Conservation (phyloP, 2,797 vertebrate species). For the Delichon dasypus region DNA sequence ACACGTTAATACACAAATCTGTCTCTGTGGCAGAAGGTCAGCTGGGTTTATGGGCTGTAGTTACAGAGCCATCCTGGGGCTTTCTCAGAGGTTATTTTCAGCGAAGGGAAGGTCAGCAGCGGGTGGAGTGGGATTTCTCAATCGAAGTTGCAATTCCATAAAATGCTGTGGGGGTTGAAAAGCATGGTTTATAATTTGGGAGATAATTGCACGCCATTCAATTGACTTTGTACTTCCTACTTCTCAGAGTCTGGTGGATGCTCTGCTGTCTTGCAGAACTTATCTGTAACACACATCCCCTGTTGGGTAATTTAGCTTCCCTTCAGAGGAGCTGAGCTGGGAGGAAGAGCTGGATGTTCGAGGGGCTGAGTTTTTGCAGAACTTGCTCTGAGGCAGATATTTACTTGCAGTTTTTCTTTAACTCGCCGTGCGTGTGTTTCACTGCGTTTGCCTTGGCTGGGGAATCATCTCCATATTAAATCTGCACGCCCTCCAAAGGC, state of each 20-base stretch:
- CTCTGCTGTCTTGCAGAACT: neutral
- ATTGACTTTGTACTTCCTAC: neutral
- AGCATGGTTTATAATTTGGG: neutral
- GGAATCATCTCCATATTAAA: neutral
- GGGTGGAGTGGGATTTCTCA: neutral
- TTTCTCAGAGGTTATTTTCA: neutral
- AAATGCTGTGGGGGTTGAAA: neutral
- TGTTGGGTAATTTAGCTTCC: neutral
- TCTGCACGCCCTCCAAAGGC: neutral
- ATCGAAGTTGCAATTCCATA: neutral
- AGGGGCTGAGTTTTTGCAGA: neutral
- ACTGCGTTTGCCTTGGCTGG: neutral
- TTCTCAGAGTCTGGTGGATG: neutral
- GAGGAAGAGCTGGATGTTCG: neutral
- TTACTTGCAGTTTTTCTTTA: neutral
- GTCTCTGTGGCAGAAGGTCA: neutral
- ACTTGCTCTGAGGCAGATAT: neutral
- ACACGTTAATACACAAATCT: neutral
- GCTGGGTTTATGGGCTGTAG: neutral
- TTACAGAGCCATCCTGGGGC: neutral
- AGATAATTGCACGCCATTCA: slow-evolving; percentile 22
- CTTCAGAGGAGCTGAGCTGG: neutral
- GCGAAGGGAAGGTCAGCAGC: slow-evolving; percentile 8
- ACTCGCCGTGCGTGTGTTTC: neutral
- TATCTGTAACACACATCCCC: neutral